Conservation (phyloP, 2,797 vertebrate species). For the Gambelia wislizenii region DNA sequence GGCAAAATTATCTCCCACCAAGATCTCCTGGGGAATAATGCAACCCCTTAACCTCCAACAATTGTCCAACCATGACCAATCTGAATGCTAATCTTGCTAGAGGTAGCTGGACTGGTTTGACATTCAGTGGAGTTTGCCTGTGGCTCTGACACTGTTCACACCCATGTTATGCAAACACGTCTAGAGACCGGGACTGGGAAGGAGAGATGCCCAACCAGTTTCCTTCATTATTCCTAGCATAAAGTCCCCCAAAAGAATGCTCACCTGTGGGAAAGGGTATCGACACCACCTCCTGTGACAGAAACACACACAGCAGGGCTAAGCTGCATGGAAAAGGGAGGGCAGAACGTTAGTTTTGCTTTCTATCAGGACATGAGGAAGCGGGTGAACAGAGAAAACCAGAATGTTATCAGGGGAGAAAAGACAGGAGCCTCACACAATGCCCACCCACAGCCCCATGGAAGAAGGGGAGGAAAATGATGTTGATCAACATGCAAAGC, state of each 20-base stretch:
- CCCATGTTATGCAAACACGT: not conserved
- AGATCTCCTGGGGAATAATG: too few relatives aligned
- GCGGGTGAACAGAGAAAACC: too few relatives aligned
- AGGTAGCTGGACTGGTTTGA: too few relatives aligned
- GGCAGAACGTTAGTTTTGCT: not conserved
- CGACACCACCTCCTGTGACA: not conserved
- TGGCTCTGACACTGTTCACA: not conserved
- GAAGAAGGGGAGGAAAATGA: too few relatives aligned
- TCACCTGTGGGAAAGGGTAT: slow-evolving; percentile 24
- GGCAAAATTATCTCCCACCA: too few relatives aligned
- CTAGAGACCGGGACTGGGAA: not conserved
- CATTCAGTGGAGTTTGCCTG: too few relatives aligned
- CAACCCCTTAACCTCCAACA: too few relatives aligned
- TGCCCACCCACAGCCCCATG: too few relatives aligned
- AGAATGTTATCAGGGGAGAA: not conserved
- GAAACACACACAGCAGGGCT: not conserved
- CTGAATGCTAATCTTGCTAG: too few relatives aligned
- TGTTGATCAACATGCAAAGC: too few relatives aligned
- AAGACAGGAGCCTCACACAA: not conserved
- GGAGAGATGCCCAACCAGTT: too few relatives aligned
- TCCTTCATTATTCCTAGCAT: not conserved
- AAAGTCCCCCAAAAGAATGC: not conserved
- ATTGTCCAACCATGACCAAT: too few relatives aligned
- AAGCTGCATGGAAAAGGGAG: not conserved
- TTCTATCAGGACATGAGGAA: not conserved